A percentile compares a stretch with the other conserved stretches of the same genome.
These are phyloP conservation scores for Gallinago jamesoni DNA, from an alignment of 2,113 vertebrate genomes.

Conservation along the genomic window DNA sequence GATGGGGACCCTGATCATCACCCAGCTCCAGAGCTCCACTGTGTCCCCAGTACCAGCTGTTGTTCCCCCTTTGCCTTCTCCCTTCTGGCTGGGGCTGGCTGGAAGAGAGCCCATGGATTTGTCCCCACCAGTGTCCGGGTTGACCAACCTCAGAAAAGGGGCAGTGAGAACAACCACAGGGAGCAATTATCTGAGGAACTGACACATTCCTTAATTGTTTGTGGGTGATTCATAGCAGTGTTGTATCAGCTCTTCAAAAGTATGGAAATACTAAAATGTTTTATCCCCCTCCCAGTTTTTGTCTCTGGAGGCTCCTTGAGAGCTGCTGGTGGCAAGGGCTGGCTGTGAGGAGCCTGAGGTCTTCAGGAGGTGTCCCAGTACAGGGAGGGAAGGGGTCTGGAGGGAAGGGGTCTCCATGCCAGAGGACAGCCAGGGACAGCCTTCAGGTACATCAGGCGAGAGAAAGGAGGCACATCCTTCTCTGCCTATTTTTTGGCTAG, in stretches of 20 bases:
- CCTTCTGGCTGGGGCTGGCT: not conserved
- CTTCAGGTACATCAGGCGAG: not conserved
- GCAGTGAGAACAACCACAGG: not conserved
- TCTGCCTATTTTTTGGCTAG: not conserved
- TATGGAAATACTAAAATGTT: not conserved
- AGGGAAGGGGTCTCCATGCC: not conserved
- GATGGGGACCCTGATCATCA: not conserved
- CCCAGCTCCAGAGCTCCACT: not conserved
- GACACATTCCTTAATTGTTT: not conserved
- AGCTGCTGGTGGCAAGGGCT: not conserved
- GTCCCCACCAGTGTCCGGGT: fast-evolving
- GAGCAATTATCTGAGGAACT: not conserved
- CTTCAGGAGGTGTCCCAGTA: not conserved
- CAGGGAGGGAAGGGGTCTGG: not conserved
- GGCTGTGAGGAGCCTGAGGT: not conserved
- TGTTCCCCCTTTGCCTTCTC: not conserved
- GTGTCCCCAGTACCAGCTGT: fast-evolving
- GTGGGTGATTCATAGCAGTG: not conserved
- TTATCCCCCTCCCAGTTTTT: not conserved
- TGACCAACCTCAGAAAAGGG: not conserved
- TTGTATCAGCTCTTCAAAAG: not conserved
- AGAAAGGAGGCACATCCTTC: not conserved
- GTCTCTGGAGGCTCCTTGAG: not conserved
- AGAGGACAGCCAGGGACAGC: not conserved
- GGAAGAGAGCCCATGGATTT: not conserved